phyloP scores from a whole-genome alignment of 2,113 vertebrate species.

The Microtus richardsoni region DNA sequence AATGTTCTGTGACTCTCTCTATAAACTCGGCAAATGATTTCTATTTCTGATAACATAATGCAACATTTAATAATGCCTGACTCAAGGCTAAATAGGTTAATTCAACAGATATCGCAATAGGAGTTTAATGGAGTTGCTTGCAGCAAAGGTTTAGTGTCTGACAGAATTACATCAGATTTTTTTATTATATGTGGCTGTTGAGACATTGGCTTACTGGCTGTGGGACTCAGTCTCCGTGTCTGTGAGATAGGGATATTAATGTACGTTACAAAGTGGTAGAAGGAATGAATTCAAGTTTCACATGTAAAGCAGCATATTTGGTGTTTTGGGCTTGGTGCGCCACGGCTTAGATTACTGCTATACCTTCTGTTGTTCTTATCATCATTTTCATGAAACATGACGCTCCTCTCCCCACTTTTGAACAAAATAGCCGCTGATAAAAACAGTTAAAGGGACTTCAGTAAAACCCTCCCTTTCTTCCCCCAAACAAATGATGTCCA shows the following conservation, averaged over 20 bases:
- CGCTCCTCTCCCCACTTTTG: neutral
- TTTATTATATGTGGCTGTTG: neutral
- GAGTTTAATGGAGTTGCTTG: constrained; percentile 27
- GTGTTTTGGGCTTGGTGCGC: neutral
- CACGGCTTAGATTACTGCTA: neutral
- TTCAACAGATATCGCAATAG: neutral
- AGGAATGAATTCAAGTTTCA: neutral
- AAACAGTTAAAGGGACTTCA: neutral
- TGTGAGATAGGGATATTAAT: neutral
- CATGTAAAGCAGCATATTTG: neutral
- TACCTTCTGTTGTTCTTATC: neutral
- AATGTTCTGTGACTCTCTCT: constrained; percentile 57
- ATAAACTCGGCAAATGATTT: constrained; percentile 51
- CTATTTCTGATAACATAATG: constrained; percentile 63
- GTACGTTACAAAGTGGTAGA: neutral
- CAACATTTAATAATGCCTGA: constrained; percentile 52
- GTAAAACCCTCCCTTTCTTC: neutral
- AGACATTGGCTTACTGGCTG: neutral
- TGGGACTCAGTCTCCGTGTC: constrained; percentile 17
- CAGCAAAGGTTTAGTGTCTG: constrained; percentile 11
- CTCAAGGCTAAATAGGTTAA: constrained; percentile 51
- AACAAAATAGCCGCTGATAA: constrained; percentile 10
- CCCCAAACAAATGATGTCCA: neutral
- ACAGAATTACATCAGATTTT: neutral
- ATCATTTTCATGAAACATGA: constrained; percentile 12